phyloP scores from a whole-genome alignment of 2,113 vertebrate species.

The Eclectus roratus region DNA sequence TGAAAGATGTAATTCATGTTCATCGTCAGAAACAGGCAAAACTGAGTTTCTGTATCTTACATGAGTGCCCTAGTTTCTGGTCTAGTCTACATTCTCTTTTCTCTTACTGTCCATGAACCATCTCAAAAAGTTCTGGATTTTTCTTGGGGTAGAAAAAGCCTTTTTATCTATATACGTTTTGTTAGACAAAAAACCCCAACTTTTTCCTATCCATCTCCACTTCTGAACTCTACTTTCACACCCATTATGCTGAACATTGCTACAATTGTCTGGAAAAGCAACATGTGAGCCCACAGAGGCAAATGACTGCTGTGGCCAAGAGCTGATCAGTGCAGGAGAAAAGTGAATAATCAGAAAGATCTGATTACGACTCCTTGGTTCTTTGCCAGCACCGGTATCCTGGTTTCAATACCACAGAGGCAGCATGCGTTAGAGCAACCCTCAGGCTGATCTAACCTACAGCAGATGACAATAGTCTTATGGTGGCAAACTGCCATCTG shows the following conservation, averaged over 20 bases:
- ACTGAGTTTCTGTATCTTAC: not conserved
- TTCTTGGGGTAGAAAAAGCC: not conserved
- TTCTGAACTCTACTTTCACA: not conserved
- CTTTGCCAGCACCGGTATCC: not conserved
- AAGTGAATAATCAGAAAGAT: not conserved
- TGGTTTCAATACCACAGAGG: not conserved
- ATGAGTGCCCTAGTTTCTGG: not conserved
- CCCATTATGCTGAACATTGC: not conserved
- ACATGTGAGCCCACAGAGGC: not conserved
- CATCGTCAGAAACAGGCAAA: not conserved
- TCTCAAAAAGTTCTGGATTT: not conserved
- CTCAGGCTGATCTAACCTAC: not conserved
- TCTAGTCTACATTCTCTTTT: not conserved
- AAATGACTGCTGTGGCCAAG: not conserved
- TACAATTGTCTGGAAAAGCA: not conserved
- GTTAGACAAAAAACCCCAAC: fast-evolving
- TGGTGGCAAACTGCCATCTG: not conserved
- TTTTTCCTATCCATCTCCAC: not conserved
- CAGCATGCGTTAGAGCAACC: fast-evolving
- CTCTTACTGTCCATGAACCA: not conserved
- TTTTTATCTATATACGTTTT: not conserved
- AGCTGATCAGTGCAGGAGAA: not conserved
- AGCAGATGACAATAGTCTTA: not conserved
- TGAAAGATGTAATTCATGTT: not conserved
- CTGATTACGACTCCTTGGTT: not conserved